Percentiles rank a stretch among this genome's conserved stretches.
These are phyloP conservation scores for Eudyptes chrysolophus DNA, from an alignment of 2,113 vertebrate genomes.

Conservation along the genomic window DNA sequence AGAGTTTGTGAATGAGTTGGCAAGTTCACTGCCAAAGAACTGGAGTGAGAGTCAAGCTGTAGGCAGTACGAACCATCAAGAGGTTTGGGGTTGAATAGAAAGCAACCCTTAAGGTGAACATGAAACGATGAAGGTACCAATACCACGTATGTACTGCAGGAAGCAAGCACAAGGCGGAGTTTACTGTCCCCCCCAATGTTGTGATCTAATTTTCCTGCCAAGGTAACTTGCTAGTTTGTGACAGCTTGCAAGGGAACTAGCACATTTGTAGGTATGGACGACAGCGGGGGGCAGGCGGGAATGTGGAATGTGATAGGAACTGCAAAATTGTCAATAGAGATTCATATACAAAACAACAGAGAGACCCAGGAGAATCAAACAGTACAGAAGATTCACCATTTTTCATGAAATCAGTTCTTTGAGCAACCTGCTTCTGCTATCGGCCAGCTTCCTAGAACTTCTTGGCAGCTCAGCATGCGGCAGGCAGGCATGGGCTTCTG, in stretches of 20 bases:
- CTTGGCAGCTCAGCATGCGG: background rate
- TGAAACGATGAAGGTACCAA: background rate
- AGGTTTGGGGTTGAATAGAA: background rate
- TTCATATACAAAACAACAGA: background rate
- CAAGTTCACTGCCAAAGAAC: fast-evolving
- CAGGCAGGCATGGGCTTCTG: background rate
- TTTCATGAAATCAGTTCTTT: background rate
- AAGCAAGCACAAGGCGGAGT: background rate
- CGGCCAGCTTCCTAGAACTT: background rate
- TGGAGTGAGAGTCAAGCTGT: background rate
- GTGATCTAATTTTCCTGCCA: background rate
- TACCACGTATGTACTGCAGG: background rate
- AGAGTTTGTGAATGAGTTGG: background rate
- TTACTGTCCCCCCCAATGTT: fast-evolving
- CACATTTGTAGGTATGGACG: background rate
- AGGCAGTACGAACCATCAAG: background rate
- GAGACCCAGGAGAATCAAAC: fast-evolving
- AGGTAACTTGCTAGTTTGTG: background rate
- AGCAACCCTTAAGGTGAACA: background rate
- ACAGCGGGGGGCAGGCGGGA: background rate
- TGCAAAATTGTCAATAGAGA: background rate
- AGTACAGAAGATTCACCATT: background rate
- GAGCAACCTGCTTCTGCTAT: background rate
- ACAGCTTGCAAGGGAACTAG: background rate
- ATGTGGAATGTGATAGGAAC: background rate